phyloP scores from a whole-genome alignment of 2,113 vertebrate genomes.

The Leptobrachium leishanense region DNA sequence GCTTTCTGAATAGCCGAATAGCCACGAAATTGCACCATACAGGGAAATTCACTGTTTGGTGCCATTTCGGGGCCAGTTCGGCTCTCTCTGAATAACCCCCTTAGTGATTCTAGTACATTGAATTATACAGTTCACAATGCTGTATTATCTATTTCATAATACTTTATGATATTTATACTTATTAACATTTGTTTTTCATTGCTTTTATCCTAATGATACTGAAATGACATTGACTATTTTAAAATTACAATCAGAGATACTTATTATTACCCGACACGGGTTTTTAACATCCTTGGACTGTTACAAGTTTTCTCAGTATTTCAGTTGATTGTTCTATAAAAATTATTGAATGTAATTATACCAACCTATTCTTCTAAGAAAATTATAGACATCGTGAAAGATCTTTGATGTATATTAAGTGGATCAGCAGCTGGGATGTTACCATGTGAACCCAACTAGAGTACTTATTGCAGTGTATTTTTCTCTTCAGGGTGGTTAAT shows the following conservation, averaged over 20 bases:
- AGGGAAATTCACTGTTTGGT: too few relatives aligned
- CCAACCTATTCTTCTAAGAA: slow-evolving; percentile 11
- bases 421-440: slow-evolving; percentile 69
- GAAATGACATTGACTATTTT: slow-evolving; percentile 34
- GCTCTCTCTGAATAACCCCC: too few relatives aligned
- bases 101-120: too few relatives aligned
- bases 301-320: slow-evolving; percentile 46
- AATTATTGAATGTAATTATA: background rate
- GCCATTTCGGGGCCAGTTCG: too few relatives aligned
- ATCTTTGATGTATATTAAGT: slow-evolving; percentile 59
- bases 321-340: fast-evolving
- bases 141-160: slow-evolving; percentile 3
- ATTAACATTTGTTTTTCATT: slow-evolving; percentile 25
- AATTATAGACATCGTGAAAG: slow-evolving; percentile 8
- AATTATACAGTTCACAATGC: slow-evolving; percentile 6
- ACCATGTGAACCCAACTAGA: slow-evolving; percentile 70
- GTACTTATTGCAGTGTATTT: slow-evolving; percentile 76
- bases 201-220: slow-evolving; percentile 34
- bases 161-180: slow-evolving; percentile 28
- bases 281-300: slow-evolving; percentile 27
- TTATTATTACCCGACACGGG: slow-evolving; percentile 42
- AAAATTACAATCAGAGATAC: slow-evolving; percentile 32
- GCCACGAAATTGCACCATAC: too few relatives aligned
- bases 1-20: too few relatives aligned
- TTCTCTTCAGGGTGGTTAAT: slow-evolving; percentile 83